Percentiles rank a stretch among this genome's conserved stretches.
Conservation (phyloP, 2,888 invertebrate species). For the Dexiosoma caninum region DNA sequence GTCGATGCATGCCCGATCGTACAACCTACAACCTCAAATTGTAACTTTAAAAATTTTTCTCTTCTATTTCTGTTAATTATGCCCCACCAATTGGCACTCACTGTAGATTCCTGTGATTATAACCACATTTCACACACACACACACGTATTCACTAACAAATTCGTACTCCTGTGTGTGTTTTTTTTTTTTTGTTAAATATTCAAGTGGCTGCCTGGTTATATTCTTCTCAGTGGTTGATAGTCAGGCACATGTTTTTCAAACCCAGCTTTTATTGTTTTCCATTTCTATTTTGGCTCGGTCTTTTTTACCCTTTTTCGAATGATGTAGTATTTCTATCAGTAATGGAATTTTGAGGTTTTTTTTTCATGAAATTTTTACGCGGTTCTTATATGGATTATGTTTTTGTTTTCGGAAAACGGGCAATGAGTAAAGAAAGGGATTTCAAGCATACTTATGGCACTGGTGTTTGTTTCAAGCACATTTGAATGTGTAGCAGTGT, state of each 20-base stretch:
- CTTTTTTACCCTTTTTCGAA: background rate
- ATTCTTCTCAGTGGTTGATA: slow-evolving; percentile 24
- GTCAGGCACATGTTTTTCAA: slow-evolving; percentile 29
- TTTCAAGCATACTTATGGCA: slow-evolving; percentile 47
- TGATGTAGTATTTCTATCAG: slow-evolving; percentile 27
- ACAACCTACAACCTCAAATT: too few relatives aligned
- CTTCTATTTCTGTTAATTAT: too few relatives aligned
- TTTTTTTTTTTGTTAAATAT: slow-evolving; percentile 7
- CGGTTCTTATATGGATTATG: slow-evolving; percentile 25
- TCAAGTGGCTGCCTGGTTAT: slow-evolving; percentile 47
- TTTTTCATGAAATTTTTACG: slow-evolving; percentile 55
- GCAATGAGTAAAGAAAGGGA: slow-evolving; percentile 22
- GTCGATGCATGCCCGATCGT: too few relatives aligned
- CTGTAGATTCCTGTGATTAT: slow-evolving; percentile 6
- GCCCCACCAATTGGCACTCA: too few relatives aligned
- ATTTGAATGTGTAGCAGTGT: background rate
- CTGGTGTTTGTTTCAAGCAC: slow-evolving; percentile 30
- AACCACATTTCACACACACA: background rate
- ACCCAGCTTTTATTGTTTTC: slow-evolving; percentile 52
- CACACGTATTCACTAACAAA: too few relatives aligned
- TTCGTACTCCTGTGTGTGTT: too few relatives aligned
- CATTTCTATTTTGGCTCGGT: slow-evolving; percentile 3
- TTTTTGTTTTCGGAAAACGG: background rate
- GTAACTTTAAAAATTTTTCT: too few relatives aligned
- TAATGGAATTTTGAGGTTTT: slow-evolving; percentile 59